These are phyloP conservation scores for Ancistrus triradiatus DNA, from an alignment of 2,113 vertebrate genomes.

Conservation along the genomic window DNA sequence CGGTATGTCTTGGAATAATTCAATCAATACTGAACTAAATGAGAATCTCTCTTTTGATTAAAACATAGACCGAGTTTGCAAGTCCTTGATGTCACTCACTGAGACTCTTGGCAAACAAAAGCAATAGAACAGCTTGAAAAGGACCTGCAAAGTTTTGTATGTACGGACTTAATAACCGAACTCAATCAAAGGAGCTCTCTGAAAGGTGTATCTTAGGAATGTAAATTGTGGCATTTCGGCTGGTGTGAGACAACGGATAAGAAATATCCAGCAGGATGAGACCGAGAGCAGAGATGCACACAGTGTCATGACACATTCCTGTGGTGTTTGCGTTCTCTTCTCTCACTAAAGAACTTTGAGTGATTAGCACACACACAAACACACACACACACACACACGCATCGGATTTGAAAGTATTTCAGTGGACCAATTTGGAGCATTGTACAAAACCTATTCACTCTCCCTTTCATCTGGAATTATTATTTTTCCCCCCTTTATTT, in stretches of 20 bases:
- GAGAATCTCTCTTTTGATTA: too few species aligned
- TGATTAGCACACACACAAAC: constrained; percentile 1
- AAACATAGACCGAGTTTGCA: too few species aligned
- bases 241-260: constrained; percentile 5
- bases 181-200: constrained; percentile 8
- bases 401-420: constrained; percentile 30
- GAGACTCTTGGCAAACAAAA: background rate
- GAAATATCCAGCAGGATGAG: background rate
- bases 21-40: too few species aligned
- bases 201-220: background rate
- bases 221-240: constrained; percentile 1
- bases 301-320: constrained; percentile 31
- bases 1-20: too few species aligned
- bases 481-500: constrained; percentile 27
- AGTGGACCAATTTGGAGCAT: constrained; percentile 24
- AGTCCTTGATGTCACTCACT: constrained; percentile 1
- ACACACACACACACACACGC: too few species aligned
- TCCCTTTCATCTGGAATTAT: constrained; percentile 18
- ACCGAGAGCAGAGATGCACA: constrained; percentile 13
- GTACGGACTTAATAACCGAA: constrained; percentile 7
- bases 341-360: constrained; percentile 8
- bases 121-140: constrained; percentile 13
- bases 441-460: constrained; percentile 44
- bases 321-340: constrained; percentile 2
- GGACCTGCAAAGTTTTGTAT: constrained; percentile 13